Conservation (phyloP, 2,888 invertebrate species). For the Calliopum simillimum region DNA sequence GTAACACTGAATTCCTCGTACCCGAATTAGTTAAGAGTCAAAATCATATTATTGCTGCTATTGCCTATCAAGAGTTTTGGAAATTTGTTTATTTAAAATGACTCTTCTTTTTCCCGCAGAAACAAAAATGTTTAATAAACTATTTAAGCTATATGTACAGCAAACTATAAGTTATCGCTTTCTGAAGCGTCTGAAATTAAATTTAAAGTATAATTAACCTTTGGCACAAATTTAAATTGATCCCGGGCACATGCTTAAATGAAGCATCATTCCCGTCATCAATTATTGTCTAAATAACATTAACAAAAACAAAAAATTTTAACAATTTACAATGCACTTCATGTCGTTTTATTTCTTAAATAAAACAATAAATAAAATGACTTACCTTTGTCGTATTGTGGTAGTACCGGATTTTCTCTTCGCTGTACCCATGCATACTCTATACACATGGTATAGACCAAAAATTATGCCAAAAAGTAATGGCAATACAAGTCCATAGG, state of each 20-base stretch:
- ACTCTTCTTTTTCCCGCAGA: too few species aligned
- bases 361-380: constrained; percentile 4
- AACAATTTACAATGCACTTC: too few species aligned
- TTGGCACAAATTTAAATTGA: constrained; percentile 19
- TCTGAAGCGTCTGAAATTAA: too few species aligned
- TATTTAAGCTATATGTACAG: too few species aligned
- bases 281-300: not conserved
- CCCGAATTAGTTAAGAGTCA: too few species aligned
- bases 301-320: not conserved
- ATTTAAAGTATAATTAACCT: constrained; percentile 29
- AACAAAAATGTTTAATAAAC: too few species aligned
- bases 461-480: constrained; percentile 74
- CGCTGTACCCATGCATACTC: constrained; percentile 75
- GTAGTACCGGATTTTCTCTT: constrained; percentile 64
- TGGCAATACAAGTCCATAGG: constrained; percentile 75
- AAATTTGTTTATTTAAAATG: too few species aligned
- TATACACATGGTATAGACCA: constrained; percentile 76
- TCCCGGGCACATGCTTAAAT: not conserved
- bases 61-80: too few species aligned
- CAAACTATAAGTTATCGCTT: too few species aligned
- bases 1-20: too few species aligned
- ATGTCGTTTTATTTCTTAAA: not conserved
- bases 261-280: not conserved
- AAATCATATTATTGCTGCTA: too few species aligned
- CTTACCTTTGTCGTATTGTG: constrained; percentile 64